phyloP scores from a whole-genome alignment of 2,888 invertebrate species.

The Cynaeus angustus region DNA sequence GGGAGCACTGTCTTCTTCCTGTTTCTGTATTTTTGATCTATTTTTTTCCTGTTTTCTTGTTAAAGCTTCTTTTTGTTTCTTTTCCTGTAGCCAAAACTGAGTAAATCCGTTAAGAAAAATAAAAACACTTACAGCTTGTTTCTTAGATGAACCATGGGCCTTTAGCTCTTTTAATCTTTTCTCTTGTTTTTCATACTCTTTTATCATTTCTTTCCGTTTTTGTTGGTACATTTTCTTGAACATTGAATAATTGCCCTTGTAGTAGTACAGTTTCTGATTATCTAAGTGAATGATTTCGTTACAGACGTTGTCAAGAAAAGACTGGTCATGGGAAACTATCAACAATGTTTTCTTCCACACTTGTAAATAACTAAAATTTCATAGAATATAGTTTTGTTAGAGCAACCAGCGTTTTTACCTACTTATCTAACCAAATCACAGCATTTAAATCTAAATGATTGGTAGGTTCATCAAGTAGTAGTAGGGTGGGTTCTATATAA shows the following conservation, averaged over 20 bases:
- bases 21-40: conserved; percentile 84
- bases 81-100: conserved; percentile 75
- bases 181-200: conserved; percentile 99
- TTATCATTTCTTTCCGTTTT: conserved; percentile 94
- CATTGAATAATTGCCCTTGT: conserved; percentile 98
- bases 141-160: conserved; percentile 95
- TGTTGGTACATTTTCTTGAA: conserved; percentile 99
- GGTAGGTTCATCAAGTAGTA: conserved; percentile 98
- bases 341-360: conserved; percentile 99
- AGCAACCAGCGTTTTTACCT: conserved; percentile 50
- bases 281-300: conserved; percentile 99
- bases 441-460: conserved; percentile 99
- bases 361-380: conserved; percentile 87
- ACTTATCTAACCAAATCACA: conserved; percentile 99
- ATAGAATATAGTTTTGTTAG: neutral
- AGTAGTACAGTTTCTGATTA: conserved; percentile 94
- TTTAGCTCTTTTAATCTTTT: conserved; percentile 96
- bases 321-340: conserved; percentile 99
- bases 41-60: conserved; percentile 96
- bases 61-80: conserved; percentile 92
- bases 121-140: conserved; percentile 82
- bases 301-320: conserved; percentile 99
- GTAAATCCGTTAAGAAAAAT: neutral
- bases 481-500: conserved; percentile 96
- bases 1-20: conserved; percentile 87